Base-by-base conservation (phyloP, 2,113 vertebrate genomes). In the Proterorhinus semilunaris region DNA sequence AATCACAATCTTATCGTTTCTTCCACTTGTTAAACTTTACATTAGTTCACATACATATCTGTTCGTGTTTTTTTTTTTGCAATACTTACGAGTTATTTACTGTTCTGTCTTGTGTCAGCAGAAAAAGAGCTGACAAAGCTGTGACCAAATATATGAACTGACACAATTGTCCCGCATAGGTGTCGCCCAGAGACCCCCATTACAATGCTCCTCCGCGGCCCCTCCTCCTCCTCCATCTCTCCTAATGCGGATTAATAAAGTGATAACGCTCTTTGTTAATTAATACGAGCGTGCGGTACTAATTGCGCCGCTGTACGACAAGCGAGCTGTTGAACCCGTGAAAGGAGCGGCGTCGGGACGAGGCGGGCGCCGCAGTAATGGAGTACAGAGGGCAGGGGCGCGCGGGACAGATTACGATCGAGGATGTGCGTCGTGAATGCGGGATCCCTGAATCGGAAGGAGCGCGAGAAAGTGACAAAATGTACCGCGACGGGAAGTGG, bases 221-320 rank as follows among this genome's bases (percentile, higher is more conserved):
- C 69, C 21, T 21, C 65, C 62, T 21, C 65, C 62, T 81, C 69
- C 80, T 65, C 57, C 78, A 72, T 80, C 78, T 87, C 80, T 21
- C 63, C 79, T 87, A 95, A 86, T 95, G 94, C 94, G 85, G 94
- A 96, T 98, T 97, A 96, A 97, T 97, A 97, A 96, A 95, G 89
- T 86, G 93, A 94, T 96, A 98, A 94, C 95, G 93, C 93, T 95
- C 92, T 93, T 92, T 93, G 93, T 95, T 96, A 96, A 96, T 97
- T 97, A 97, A 96, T 96, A 96, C 93, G 92, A 94, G 93, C 93
- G 90, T 93, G 95, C 93, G 88, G 91, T 92, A 94, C 95, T 95
- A 96, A 98, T 98, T 96, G 94, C 93, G 91, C 79, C 86, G 91
- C 93, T 94, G 90, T 92, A 94, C 90, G 94, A 95, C 93, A 96